Conservation (phyloP, 2,113 vertebrate species). For the Dicrurus megarhynchus region DNA sequence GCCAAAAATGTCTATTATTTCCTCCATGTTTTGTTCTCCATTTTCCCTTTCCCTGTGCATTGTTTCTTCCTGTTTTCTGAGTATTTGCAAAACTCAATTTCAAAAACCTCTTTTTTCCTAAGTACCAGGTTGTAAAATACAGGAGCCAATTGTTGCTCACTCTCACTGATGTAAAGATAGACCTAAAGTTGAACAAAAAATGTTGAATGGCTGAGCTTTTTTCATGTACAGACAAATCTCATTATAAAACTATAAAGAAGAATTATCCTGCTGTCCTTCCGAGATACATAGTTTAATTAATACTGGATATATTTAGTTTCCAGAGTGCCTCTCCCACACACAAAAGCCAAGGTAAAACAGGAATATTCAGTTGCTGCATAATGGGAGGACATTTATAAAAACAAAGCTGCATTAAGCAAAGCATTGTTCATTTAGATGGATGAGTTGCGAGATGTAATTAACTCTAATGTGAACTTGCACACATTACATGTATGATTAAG, state of each 20-base stretch:
- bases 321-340: neutral
- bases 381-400: neutral
- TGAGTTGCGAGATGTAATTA: neutral
- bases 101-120: neutral
- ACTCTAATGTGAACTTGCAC: neutral
- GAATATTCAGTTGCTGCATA: neutral
- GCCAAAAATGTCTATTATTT: neutral
- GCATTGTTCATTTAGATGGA: neutral
- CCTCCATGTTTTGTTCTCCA: neutral
- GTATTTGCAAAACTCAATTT: neutral
- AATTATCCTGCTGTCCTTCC: neutral
- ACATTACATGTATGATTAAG: neutral
- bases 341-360: neutral
- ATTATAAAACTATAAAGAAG: neutral
- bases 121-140: neutral
- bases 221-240: neutral
- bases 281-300: slow-evolving; percentile 4
- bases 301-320: slow-evolving; percentile 1
- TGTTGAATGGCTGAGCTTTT: neutral
- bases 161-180: neutral
- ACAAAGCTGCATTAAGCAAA: neutral
- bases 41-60: neutral
- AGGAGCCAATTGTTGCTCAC: neutral
- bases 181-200: neutral
- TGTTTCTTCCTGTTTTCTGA: neutral